Percentiles rank a stretch among this genome's conserved stretches.
These are phyloP conservation scores for Bergia puertoricense DNA, from an alignment of 92 coral and sea anemone genomes.

Conservation along the genomic window DNA sequence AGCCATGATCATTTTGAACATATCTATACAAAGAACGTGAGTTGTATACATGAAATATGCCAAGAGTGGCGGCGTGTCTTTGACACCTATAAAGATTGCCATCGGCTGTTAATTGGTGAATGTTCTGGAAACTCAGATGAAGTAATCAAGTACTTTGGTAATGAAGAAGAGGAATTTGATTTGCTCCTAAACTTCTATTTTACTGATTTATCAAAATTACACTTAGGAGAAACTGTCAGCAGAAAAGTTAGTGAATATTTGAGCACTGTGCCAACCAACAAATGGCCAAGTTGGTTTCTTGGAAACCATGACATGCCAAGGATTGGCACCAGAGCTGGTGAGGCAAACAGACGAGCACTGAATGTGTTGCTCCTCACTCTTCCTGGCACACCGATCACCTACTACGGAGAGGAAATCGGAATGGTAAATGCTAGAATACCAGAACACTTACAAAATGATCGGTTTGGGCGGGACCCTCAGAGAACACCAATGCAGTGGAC, in stretches of 20 bases:
- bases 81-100: conserved; percentile 58
- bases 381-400: conserved; percentile 90
- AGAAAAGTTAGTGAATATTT: conserved; percentile 66
- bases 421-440: conserved; percentile 70
- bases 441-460: conserved; percentile 17
- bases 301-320: conserved; percentile 85
- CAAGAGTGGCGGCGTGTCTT: conserved; percentile 68
- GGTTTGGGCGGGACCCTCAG: conserved; percentile 72
- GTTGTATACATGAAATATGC: conserved; percentile 62
- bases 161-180: conserved; percentile 68
- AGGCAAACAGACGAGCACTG: conserved; percentile 62
- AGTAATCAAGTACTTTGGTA: conserved; percentile 69
- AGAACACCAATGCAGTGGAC: conserved; percentile 84
- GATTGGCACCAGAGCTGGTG: conserved; percentile 71
- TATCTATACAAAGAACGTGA: conserved; percentile 67
- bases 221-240: conserved; percentile 64
- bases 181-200: conserved; percentile 83
- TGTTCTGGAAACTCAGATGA: conserved; percentile 44
- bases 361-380: conserved; percentile 76
- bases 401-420: conserved; percentile 97
- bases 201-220: conserved; percentile 41
- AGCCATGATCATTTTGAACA: conserved; percentile 62
- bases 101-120: conserved; percentile 77
- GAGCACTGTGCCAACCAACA: conserved; percentile 61
- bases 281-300: conserved; percentile 93